Percentiles rank a stretch among this genome's conserved stretches.
Conservation (phyloP, 1,140 invertebrate species). For the Brachionus sp. region DNA sequence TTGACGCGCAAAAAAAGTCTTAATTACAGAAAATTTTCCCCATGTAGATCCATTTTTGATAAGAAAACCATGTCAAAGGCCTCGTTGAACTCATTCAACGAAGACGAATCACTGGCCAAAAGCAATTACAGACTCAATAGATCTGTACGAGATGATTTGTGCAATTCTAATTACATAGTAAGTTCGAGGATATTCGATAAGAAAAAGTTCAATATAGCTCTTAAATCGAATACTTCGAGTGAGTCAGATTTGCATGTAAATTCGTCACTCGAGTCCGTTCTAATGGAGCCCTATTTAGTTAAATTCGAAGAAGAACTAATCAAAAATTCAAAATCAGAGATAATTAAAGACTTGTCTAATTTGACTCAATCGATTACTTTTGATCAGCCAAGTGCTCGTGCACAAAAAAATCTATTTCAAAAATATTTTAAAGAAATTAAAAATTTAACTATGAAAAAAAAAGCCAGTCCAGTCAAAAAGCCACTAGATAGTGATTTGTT, state of each 20-base stretch:
- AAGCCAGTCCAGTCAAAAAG: background rate
- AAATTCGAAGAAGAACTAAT: slow-evolving; percentile 41
- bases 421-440: slow-evolving; percentile 42
- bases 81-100: slow-evolving; percentile 14
- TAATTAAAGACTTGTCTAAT: slow-evolving; percentile 36
- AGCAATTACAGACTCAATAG: background rate
- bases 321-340: slow-evolving; percentile 13
- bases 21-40: background rate
- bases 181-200: slow-evolving; percentile 1
- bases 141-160: background rate
- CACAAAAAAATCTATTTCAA: slow-evolving; percentile 21
- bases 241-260: background rate
- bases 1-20: background rate
- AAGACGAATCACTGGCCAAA: background rate
- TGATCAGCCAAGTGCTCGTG: background rate
- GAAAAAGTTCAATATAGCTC: background rate
- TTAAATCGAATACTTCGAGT: slow-evolving; percentile 2
- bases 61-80: slow-evolving; percentile 32
- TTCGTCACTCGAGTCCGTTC: background rate
- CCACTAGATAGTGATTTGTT: background rate
- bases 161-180: slow-evolving; percentile 3
- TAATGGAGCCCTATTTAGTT: slow-evolving; percentile 26
- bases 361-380: background rate
- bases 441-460: slow-evolving; percentile 30
- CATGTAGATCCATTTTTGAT: slow-evolving; percentile 11